A percentile compares a stretch with the other conserved stretches of the same genome.
These are phyloP conservation scores for Sinopyrophorus schimmeli DNA, from an alignment of 2,888 invertebrate genomes.

Conservation along the genomic window DNA sequence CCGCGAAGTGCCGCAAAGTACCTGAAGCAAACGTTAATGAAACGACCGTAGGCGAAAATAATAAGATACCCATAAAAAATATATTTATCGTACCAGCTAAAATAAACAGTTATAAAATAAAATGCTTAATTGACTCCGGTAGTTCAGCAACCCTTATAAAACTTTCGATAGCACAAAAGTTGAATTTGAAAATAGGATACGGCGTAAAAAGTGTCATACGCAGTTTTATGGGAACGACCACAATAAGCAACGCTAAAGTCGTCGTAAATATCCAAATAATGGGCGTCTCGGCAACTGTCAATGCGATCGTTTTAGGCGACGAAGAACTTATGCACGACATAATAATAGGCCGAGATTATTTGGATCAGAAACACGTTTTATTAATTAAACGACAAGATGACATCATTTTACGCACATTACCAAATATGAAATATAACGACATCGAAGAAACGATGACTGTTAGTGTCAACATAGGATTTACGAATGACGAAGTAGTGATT, in stretches of 20 bases:
- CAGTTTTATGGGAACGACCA: constrained; percentile 7
- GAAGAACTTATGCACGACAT: background rate
- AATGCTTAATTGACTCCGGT: constrained; percentile 12
- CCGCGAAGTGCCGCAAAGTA: constrained; percentile 3
- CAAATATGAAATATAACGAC: no score
- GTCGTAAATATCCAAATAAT: background rate
- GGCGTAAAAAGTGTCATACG: background rate
- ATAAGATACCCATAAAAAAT: no score
- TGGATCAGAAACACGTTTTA: constrained; percentile 6
- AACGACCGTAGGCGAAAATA: background rate
- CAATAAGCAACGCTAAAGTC: background rate
- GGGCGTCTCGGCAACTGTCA: constrained; percentile 4
- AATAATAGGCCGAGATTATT: constrained; percentile 14
- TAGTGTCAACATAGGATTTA: background rate
- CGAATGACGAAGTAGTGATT: background rate
- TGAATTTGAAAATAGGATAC: background rate
- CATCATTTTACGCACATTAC: constrained; percentile 4
- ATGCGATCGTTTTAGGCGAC: constrained; percentile 5
- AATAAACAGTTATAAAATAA: constrained; percentile 3
- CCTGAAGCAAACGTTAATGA: background rate
- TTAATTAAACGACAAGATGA: constrained; percentile 1
- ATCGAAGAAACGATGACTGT: background rate
- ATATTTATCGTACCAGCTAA: constrained; percentile 9
- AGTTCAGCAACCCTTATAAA: constrained; percentile 15
- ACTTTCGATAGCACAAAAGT: background rate